Percentiles rank a stretch among this genome's conserved stretches.
These are phyloP conservation scores for Rhopalosiphum maidis DNA, from an alignment of 1,140 invertebrate genomes.

Conservation along the genomic window DNA sequence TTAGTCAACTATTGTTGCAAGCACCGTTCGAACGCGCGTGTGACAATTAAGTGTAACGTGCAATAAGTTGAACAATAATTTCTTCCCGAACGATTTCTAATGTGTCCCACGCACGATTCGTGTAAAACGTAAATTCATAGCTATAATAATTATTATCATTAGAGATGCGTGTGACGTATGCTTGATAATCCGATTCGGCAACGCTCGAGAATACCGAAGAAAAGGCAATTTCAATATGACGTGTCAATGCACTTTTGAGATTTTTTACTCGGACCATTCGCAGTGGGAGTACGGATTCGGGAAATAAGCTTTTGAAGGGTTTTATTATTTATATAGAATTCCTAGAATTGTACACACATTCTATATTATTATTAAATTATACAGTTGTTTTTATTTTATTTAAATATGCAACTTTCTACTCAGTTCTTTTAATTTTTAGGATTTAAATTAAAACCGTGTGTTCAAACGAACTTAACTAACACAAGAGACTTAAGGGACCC, in stretches of 20 bases:
- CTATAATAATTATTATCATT: background rate
- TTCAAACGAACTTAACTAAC: background rate
- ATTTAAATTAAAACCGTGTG: background rate
- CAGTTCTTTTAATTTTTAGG: too few species aligned
- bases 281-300: too few species aligned
- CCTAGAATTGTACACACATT: background rate
- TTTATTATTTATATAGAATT: background rate
- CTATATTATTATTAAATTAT: background rate
- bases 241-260: background rate
- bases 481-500: too few species aligned
- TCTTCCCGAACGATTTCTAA: background rate
- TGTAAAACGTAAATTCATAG: background rate
- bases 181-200: background rate
- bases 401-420: too few species aligned
- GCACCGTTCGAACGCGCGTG: background rate
- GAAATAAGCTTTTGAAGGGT: background rate
- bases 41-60: constrained; percentile 14
- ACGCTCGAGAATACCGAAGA: background rate
- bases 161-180: background rate
- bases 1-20: background rate
- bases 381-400: too few species aligned
- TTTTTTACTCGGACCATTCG: background rate
- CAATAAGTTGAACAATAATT: background rate
- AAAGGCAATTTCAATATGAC: background rate
- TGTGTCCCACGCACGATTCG: background rate